phyloP scores from a whole-genome alignment of 2,113 vertebrate genomes.

The Rhegmatorhina hoffmannsi region DNA sequence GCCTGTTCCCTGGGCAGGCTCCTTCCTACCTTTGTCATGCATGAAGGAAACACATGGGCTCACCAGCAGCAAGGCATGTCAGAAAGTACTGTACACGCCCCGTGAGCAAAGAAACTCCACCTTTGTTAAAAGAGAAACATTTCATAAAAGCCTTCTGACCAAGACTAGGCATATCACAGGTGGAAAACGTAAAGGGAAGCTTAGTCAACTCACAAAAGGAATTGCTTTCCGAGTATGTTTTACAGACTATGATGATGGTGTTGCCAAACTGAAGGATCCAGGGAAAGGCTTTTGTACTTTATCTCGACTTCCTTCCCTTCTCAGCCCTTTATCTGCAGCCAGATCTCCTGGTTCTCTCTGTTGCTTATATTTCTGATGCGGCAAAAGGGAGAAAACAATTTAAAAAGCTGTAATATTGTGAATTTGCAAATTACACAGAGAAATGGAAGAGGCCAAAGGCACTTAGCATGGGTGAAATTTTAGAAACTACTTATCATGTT shows the following conservation, averaged over 20 bases:
- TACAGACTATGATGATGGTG: neutral
- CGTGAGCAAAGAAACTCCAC: neutral
- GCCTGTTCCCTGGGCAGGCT: neutral
- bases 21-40: conserved; percentile 20
- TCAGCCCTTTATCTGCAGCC: neutral
- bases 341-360: neutral
- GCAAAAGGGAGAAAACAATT: neutral
- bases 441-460: neutral
- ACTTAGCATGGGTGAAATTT: neutral
- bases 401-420: neutral
- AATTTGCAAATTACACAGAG: neutral
- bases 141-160: neutral
- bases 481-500: neutral
- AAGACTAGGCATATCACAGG: neutral
- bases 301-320: neutral
- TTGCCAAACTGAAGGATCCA: neutral
- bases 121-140: neutral
- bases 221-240: neutral
- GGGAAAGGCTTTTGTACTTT: neutral
- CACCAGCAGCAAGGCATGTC: neutral
- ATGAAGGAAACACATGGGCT: neutral
- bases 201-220: neutral
- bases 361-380: neutral
- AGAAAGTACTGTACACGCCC: neutral
- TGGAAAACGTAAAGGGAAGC: neutral